Percentiles rank a stretch among this genome's conserved stretches.
These are phyloP conservation scores for Dorcus hopei DNA, from an alignment of 2,888 invertebrate species.

Conservation along the genomic window DNA sequence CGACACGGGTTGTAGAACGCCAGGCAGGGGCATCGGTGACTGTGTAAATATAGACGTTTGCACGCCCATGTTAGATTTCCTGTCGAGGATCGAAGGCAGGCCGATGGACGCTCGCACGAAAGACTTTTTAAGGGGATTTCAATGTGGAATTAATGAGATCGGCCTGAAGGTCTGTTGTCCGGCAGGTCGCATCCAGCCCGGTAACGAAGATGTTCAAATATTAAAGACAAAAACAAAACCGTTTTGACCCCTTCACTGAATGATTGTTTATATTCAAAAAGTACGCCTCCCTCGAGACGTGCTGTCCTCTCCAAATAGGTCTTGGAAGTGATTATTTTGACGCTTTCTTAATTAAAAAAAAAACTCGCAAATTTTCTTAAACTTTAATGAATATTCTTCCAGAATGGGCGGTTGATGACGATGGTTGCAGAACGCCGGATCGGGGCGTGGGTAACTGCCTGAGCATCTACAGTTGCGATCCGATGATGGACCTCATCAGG, in stretches of 20 bases:
- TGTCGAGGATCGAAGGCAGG: slow-evolving; percentile 3
- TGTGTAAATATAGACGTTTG: slow-evolving; percentile 43
- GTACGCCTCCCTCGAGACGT: no score
- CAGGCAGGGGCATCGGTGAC: slow-evolving; percentile 36
- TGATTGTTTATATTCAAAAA: no score
- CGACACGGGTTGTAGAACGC: slow-evolving; percentile 40
- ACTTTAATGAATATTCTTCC: neutral
- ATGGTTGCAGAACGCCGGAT: slow-evolving; percentile 41
- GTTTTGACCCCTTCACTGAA: no score
- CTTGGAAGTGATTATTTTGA: no score
- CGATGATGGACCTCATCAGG: slow-evolving; percentile 22
- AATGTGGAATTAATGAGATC: slow-evolving; percentile 47
- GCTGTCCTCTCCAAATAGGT: no score
- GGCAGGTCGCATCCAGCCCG: slow-evolving; percentile 2
- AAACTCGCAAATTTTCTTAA: no score
- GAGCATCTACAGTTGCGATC: slow-evolving; percentile 34
- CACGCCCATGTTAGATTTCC: slow-evolving; percentile 26
- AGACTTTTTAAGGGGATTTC: slow-evolving; percentile 23
- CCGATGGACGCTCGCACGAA: neutral
- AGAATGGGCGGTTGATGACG: slow-evolving; percentile 37
- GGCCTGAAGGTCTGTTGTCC: slow-evolving; percentile 14
- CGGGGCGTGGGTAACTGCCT: slow-evolving; percentile 43
- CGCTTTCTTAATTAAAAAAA: no score
- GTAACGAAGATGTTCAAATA: neutral
- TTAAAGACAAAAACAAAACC: no score